A percentile compares a stretch with the other conserved stretches of the same genome.
phyloP scores from a whole-genome alignment of 2,113 vertebrate genomes.

The Aramus guarauna region DNA sequence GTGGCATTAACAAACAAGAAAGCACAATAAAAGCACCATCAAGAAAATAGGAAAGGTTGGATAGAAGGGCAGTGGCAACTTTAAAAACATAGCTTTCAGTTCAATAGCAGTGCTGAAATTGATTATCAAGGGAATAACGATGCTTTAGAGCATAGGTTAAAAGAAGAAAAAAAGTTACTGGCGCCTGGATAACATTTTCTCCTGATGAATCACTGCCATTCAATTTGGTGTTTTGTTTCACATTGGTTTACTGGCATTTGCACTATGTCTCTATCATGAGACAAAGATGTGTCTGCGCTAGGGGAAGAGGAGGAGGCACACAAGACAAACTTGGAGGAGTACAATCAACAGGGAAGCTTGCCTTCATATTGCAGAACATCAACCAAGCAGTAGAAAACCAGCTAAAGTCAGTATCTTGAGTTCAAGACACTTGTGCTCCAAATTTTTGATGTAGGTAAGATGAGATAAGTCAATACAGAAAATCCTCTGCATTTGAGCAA shows the following conservation, averaged over 20 bases:
- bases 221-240: slow-evolving; percentile 72
- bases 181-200: slow-evolving; percentile 69
- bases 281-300: slow-evolving; percentile 28
- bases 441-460: background rate
- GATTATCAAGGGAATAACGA: background rate
- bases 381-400: background rate
- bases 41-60: background rate
- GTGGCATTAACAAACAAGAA: background rate
- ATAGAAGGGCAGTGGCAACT: background rate
- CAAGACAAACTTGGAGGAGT: background rate
- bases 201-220: slow-evolving; percentile 72
- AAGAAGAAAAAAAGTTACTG: slow-evolving; percentile 47
- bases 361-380: background rate
- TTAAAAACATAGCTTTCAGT: background rate
- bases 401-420: background rate
- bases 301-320: slow-evolving; percentile 16
- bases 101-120: background rate
- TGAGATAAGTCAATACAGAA: background rate
- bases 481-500: background rate
- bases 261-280: slow-evolving; percentile 46
- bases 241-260: slow-evolving; percentile 64
- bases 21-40: background rate
- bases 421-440: background rate
- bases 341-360: background rate
- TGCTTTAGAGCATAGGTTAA: slow-evolving; percentile 27